Base-by-base conservation (phyloP, 2,888 invertebrate species). In the Eremobia ochroleuca region DNA sequence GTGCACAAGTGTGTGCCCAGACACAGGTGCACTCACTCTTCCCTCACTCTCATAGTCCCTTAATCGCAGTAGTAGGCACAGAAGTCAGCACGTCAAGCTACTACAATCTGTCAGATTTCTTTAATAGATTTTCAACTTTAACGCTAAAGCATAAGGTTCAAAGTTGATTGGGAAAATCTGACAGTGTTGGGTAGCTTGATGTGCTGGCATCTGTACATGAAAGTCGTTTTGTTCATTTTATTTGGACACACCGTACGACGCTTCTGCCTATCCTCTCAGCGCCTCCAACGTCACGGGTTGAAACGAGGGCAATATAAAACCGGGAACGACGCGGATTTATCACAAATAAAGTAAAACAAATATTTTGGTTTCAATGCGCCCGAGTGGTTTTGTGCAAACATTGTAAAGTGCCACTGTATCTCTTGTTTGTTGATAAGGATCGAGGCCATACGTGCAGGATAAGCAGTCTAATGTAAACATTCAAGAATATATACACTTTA, bases 371-470 rank as follows among this genome's bases (percentile, higher is more conserved):
- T 21, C 31, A 64, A 28, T 65, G 55, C 68, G 64, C 49, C 31
- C 15, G 43, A 73, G 74, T 67, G 37, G 78, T 40, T 72, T 55
- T 73, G 46, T 40, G 52, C 61, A 79, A 85, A 74, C 81, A 85
- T 28, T 59, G 82, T 73, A 15, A 81, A 55, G 66, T 59, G 70
- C 43, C 62, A 1, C 68, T 34, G 74, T 85, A 71, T 74, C 77
- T 55, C n/a, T 68, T 80, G 64, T 79, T 68, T 70, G 58, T 43
- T 64, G 85, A 85, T 81, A 85, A 74, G 67, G 25, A 82, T 71
- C 58, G 70, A 74, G 81, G 82, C 4, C 73, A 61, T 58, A 68
- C 75, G 62, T 34, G 52, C 67, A 81, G 75, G 81, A 85, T 81
- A 67, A 73, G 37, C 67, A 49, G 28, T n/a, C 34, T 34, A 13